phyloP scores from a whole-genome alignment of 2,797 vertebrate genomes.

The Onychomys arenicola region DNA sequence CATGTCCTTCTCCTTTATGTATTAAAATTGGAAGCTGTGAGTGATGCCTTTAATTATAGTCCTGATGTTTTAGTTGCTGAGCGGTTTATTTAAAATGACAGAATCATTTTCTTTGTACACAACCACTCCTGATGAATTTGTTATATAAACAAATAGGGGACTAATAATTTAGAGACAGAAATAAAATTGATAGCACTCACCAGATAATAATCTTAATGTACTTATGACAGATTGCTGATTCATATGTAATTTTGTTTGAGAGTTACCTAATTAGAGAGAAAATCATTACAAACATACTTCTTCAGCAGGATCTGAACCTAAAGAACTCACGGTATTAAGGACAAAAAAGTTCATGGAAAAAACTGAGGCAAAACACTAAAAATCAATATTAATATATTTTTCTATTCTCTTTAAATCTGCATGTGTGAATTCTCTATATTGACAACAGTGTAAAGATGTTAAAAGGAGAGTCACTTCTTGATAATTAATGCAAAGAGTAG shows the following conservation, averaged over 20 bases:
- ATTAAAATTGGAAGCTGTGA: slow-evolving; percentile 73
- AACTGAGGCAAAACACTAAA: not conserved
- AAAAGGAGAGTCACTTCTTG: not conserved
- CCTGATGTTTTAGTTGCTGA: slow-evolving; percentile 63
- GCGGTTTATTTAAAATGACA: slow-evolving; percentile 79
- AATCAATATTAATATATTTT: not conserved
- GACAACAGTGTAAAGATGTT: not conserved
- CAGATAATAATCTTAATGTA: slow-evolving; percentile 58
- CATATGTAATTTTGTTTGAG: slow-evolving; percentile 55
- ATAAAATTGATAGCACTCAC: slow-evolving; percentile 58
- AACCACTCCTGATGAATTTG: slow-evolving; percentile 73
- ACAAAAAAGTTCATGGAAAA: slow-evolving; percentile 51
- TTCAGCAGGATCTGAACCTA: not conserved
- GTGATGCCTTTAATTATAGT: slow-evolving; percentile 78
- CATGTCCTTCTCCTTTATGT: slow-evolving; percentile 65
- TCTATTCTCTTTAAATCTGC: not conserved
- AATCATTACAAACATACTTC: slow-evolving; percentile 6
- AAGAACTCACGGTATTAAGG: not conserved
- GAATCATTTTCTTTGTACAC: slow-evolving; percentile 72
- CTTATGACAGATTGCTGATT: slow-evolving; percentile 56
- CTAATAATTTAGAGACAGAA: slow-evolving; percentile 61
- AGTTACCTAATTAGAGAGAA: slow-evolving; percentile 49
- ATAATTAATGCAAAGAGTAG: not conserved
- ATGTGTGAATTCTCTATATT: not conserved
- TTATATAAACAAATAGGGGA: slow-evolving; percentile 66